Evolutionary conservation across 1,140 invertebrate genomes (phyloP), one percentile per base, ranked within the genome.

Genomic region (Trachelipus rathkii): DNA sequence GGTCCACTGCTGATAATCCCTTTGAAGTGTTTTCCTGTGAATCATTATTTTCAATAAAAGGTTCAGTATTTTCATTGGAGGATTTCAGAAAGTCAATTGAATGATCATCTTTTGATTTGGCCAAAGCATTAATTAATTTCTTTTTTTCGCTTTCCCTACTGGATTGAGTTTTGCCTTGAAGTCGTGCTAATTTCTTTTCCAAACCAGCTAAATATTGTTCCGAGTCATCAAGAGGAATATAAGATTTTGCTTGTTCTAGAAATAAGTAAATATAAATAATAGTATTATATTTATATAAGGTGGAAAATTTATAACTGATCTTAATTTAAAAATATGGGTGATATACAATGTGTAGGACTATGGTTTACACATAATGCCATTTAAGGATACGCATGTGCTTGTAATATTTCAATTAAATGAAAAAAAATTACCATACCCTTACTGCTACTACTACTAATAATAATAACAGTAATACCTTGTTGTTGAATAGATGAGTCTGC

Each of bases 181-280:
- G 23, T 11, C 74, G 23, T 4, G 77, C 77, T n/a, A 78, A 60
- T 24, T 78, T 78, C 2, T 70, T 43, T 53, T 78, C 74, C 5
- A 78, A 74, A 3, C 77, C 74, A 43, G 74, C 74, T 21, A 78
- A 33, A 33, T 78, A 78, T 60, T 78, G 74, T 43, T 44, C 46
- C 3, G 77, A 78, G 46, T 78, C 77, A 45, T 78, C 70, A 0
- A 78, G 74, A 13, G 77, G 74, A 8, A 76, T 33, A 50, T 78
- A 78, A 33, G 33, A 33, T 33, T 33, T 33, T 1, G 33, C 33
- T 33, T 33, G 33, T 6, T 33, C 33, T 33, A 33, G 33, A 33
- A 33, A 33, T 33, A 33, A 33, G 33, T 33, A 33, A 33, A 33
- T 33, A 33, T 33, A 33, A 33, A 33, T 33, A n/a, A n/a, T n/a